Evolutionary conservation across 2,888 invertebrate species (phyloP).

Genomic region (Amiota communis): DNA sequence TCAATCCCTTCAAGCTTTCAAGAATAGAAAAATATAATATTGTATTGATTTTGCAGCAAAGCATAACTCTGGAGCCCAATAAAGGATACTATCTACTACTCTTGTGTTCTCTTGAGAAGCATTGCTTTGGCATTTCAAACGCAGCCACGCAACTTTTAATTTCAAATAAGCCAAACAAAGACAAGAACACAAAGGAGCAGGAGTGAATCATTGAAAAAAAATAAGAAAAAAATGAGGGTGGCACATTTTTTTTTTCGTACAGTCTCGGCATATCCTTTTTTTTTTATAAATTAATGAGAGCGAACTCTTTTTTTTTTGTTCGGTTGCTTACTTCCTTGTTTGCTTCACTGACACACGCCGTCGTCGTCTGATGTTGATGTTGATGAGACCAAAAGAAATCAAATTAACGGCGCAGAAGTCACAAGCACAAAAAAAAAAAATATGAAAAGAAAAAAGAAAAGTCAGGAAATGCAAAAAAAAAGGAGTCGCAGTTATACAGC

Average conservation of each 20-base stretch:
- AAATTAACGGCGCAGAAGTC: constrained; percentile 25
- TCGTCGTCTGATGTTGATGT: not conserved
- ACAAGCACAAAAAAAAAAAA: constrained; percentile 7
- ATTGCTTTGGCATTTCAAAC: constrained; percentile 24
- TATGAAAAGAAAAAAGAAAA: constrained; percentile 9
- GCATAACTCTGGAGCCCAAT: not conserved
- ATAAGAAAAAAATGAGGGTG: constrained; percentile 21
- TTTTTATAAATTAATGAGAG: constrained; percentile 9
- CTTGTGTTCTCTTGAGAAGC: not conserved
- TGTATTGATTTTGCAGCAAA: constrained; percentile 18
- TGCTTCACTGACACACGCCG: constrained; percentile 23
- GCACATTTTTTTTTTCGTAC: constrained; percentile 21
- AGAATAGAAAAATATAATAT: not conserved
- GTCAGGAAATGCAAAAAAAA: constrained; percentile 11
- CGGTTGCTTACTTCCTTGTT: not conserved
- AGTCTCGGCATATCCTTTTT: constrained; percentile 23
- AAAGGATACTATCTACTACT: too few species aligned
- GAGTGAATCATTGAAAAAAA: not conserved
- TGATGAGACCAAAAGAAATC: constrained; percentile 20
- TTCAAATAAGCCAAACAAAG: not conserved
- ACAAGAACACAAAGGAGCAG: too few species aligned
- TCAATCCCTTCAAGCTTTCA: too few species aligned
- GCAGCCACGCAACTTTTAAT: constrained; percentile 21
- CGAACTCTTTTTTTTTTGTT: constrained; percentile 14
- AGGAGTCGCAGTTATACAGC: not conserved